A percentile compares a stretch with the other conserved stretches of the same genome.
These are phyloP conservation scores for Buphagus erythrorhynchus DNA, from an alignment of 2,797 vertebrate genomes.

Conservation along the genomic window DNA sequence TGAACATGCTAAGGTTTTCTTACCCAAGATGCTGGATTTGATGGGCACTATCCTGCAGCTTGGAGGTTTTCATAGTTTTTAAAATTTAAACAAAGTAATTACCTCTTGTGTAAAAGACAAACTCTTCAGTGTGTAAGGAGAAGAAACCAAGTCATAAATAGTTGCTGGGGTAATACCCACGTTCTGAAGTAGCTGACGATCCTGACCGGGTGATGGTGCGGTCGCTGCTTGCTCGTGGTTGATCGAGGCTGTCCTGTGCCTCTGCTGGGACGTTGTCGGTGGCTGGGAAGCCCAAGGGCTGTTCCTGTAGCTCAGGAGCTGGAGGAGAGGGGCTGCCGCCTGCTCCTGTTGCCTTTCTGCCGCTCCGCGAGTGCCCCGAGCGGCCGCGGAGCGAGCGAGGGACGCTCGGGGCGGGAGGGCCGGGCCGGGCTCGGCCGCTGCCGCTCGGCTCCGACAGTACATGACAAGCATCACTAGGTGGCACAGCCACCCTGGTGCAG, in stretches of 20 bases:
- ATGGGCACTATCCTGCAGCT: background rate
- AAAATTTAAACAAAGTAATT: background rate
- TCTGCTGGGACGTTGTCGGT: rapidly evolving
- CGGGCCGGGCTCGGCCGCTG: background rate
- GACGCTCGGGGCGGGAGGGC: background rate
- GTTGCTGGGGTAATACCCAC: background rate
- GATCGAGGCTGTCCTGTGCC: background rate
- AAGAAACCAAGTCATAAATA: background rate
- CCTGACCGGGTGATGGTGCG: background rate
- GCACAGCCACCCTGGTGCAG: conserved; percentile 72
- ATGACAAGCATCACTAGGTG: conserved; percentile 73
- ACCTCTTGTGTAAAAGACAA: background rate
- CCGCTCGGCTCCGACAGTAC: conserved; percentile 37
- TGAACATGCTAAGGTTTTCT: background rate
- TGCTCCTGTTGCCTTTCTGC: rapidly evolving
- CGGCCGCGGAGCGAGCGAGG: no score
- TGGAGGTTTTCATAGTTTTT: background rate
- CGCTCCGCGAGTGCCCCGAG: background rate
- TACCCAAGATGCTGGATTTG: background rate
- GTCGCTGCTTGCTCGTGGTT: background rate
- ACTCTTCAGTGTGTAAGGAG: background rate
- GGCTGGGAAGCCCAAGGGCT: background rate
- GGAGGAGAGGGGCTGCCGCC: background rate
- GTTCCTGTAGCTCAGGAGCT: background rate
- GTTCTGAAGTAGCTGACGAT: rapidly evolving